Evolutionary conservation across 2,797 vertebrate species (phyloP).

Genomic region (Oceanodroma leucorhoa): DNA sequence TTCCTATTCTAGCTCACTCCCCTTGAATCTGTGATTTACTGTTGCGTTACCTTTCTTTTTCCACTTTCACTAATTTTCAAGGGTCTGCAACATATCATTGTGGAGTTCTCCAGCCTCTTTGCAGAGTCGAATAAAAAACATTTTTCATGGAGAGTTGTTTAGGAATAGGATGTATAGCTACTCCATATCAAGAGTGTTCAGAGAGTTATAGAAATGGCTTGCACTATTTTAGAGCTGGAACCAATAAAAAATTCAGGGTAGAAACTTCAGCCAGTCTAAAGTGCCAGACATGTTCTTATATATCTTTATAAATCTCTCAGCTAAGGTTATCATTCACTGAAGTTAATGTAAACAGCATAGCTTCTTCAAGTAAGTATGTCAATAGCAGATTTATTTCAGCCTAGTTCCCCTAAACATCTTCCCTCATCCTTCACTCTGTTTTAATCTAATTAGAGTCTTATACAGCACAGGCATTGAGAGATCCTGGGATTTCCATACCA

Average conservation of each 20-base stretch:
- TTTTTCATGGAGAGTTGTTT: neutral
- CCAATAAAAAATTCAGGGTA: neutral
- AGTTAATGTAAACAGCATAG: neutral
- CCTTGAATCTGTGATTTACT: neutral
- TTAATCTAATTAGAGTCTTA: neutral
- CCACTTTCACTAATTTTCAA: neutral
- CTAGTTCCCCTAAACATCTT: neutral
- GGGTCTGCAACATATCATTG: neutral
- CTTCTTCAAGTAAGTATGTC: neutral
- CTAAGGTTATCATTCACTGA: neutral
- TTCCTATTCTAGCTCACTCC: neutral
- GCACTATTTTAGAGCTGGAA: neutral
- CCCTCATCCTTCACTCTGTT: neutral
- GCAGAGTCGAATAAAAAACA: neutral
- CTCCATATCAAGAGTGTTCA: neutral
- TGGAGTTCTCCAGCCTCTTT: neutral
- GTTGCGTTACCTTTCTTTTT: neutral
- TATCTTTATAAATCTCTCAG: neutral
- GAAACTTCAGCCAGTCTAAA: neutral
- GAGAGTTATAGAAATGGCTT: neutral
- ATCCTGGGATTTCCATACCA: neutral
- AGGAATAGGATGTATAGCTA: neutral
- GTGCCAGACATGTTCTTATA: neutral
- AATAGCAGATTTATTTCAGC: neutral
- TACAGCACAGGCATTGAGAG: neutral